Percentiles rank a stretch among this genome's conserved stretches.
phyloP scores from a whole-genome alignment of 2,113 vertebrate genomes.

The Chlamydotis undulata region DNA sequence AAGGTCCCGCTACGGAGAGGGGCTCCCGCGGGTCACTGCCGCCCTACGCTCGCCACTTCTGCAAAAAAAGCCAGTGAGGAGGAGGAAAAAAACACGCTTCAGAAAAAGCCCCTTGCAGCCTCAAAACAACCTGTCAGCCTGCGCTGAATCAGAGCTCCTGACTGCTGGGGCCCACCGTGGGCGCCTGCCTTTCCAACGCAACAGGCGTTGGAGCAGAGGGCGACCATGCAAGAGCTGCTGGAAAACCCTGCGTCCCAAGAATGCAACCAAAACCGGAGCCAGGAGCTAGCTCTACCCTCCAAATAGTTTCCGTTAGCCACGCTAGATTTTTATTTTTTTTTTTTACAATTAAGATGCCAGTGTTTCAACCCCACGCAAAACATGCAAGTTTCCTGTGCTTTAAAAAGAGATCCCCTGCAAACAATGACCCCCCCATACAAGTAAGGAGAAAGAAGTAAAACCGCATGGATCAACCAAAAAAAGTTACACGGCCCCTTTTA shows the following conservation, averaged over 20 bases:
- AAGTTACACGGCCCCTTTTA: background rate
- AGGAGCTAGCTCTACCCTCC: background rate
- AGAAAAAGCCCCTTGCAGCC: conserved; percentile 53
- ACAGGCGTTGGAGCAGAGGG: background rate
- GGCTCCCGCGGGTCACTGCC: background rate
- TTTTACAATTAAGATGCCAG: background rate
- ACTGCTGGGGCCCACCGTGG: background rate
- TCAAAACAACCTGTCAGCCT: background rate
- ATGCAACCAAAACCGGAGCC: background rate
- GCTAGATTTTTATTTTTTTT: background rate
- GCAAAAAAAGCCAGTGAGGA: background rate
- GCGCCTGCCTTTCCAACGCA: background rate
- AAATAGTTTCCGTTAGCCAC: background rate
- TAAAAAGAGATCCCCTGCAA: background rate
- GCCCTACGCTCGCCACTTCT: background rate
- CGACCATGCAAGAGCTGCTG: background rate
- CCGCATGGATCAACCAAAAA: background rate
- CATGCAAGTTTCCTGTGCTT: background rate
- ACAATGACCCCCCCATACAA: background rate
- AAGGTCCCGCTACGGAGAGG: background rate
- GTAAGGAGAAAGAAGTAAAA: background rate
- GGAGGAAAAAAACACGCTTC: background rate
- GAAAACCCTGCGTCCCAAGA: background rate
- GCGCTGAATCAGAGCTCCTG: conserved; percentile 21
- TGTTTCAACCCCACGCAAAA: background rate